Conservation (phyloP, 2,888 invertebrate species). For the Morpho achilles region DNA sequence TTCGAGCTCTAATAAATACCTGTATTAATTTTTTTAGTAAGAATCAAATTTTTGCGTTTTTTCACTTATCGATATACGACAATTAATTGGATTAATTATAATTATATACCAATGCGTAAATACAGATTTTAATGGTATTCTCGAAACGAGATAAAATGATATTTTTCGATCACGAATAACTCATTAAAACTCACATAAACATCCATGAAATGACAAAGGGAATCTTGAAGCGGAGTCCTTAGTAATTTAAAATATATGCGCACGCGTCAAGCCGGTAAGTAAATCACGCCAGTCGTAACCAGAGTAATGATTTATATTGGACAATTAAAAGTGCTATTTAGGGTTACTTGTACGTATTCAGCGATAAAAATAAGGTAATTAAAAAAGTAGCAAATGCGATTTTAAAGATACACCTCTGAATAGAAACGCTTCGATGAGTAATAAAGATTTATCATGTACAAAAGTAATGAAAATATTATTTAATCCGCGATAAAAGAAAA, state of each 20-base stretch:
- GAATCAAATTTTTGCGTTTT: too few relatives aligned
- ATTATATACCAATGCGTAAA: too few relatives aligned
- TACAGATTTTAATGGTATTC: slow-evolving; percentile 14
- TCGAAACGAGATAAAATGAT: slow-evolving; percentile 27
- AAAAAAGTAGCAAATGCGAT: background rate
- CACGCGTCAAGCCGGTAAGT: slow-evolving; percentile 70
- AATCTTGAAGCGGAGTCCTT: slow-evolving; percentile 39
- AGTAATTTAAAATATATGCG: slow-evolving; percentile 60
- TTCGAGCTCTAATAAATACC: too few relatives aligned
- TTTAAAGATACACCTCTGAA: background rate
- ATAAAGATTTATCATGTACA: too few relatives aligned
- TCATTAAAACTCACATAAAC: slow-evolving; percentile 71
- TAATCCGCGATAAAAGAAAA: too few relatives aligned
- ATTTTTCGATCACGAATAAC: slow-evolving; percentile 55
- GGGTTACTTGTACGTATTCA: slow-evolving; percentile 38
- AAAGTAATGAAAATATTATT: too few relatives aligned
- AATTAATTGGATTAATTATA: too few relatives aligned
- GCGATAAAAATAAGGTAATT: slow-evolving; percentile 33
- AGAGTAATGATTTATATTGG: slow-evolving; percentile 70
- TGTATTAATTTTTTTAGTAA: too few relatives aligned
- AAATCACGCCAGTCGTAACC: slow-evolving; percentile 71
- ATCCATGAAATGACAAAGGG: slow-evolving; percentile 58
- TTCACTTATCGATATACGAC: too few relatives aligned
- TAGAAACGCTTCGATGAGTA: too few relatives aligned
- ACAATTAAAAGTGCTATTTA: slow-evolving; percentile 73